Evolutionary conservation across 2,797 vertebrate species (phyloP), one percentile per base, ranked within the genome.

Genomic region (Bryconaethiops microstoma): DNA sequence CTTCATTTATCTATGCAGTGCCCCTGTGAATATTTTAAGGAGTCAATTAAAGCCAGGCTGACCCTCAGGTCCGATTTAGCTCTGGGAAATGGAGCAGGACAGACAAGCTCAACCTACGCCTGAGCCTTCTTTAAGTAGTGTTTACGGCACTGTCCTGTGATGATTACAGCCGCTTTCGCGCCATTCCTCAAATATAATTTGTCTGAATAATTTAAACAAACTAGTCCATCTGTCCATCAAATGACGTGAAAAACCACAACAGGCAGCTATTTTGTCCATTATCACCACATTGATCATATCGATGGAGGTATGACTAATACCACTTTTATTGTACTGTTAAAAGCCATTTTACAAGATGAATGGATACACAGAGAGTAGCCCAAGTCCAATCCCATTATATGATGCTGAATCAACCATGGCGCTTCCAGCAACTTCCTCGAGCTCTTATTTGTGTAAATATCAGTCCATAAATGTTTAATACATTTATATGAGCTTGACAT

Each of bases 1-100:
- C 90, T 94, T 92, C 93, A 95, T 94, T 93, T 92, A 93, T 93
- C 92, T 91, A 90, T 90, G 90, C 92, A 91, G 90, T 90, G 90
- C 89, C 83, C 82, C 88, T 89, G 94, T 95, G 93, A 94, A 95
- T 95, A 94, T 94, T 94, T 94, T 92, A 94, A 90, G 88, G 82
- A 83, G 87, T 89, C 93, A 93, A 94, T 93, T 94, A 94, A 94
- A 94, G 92, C 92, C 83, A 86, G 82, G 89, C 91, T 93, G 93
- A 95, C 93, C 94, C 83, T 77, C 80, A 42, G 86, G 86, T 87
- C 85, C 80, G 82, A 88, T 89, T 86, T 40, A 68, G 88, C 87
- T 87, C 69, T 50, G 74, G 48, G 76, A 84, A 80, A 68, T 57
- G 52, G 63, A 80, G 78, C 39, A 69, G 90, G 88, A 87, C 83